A percentile compares a stretch with the other conserved stretches of the same genome.
Evolutionary conservation across 2,797 vertebrate species (phyloP).

Genomic region (Smutsia gigantea): DNA sequence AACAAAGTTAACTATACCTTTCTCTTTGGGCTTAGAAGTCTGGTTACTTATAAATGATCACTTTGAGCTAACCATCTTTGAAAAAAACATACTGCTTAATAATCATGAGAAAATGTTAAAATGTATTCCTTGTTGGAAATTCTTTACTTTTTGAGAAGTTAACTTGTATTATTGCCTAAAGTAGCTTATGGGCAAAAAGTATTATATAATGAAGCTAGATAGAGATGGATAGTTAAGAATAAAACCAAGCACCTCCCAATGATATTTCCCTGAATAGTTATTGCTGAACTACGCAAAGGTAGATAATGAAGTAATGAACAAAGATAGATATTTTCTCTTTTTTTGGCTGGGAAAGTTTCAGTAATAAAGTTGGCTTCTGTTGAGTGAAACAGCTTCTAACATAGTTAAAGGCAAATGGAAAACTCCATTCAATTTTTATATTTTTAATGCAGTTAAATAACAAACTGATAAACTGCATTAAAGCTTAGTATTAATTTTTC

Average conservation of each 20-base stretch:
- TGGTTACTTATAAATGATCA: background rate
- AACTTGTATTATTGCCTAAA: background rate
- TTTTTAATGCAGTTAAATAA: conserved; percentile 39
- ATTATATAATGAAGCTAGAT: background rate
- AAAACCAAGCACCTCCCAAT: background rate
- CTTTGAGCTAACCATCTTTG: background rate
- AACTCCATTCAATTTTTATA: conserved; percentile 24
- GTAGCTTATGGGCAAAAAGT: background rate
- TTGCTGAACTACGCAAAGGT: background rate
- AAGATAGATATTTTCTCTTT: conserved; percentile 31
- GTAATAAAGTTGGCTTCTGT: conserved; percentile 53
- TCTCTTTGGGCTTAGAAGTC: background rate
- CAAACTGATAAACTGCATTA: conserved; percentile 23
- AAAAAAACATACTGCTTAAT: conserved; percentile 33
- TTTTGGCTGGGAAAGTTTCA: conserved; percentile 41
- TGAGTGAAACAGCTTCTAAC: conserved; percentile 39
- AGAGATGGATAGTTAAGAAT: conserved; percentile 39
- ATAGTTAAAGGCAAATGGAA: conserved; percentile 40
- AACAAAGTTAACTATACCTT: background rate
- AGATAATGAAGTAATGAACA: background rate
- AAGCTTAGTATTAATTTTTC: background rate
- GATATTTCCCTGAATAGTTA: background rate
- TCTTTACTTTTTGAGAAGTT: background rate
- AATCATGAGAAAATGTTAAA: conserved; percentile 24
- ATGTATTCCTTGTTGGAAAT: background rate